phyloP scores from a whole-genome alignment of 2,797 vertebrate genomes.

The Coendou prehensilis region DNA sequence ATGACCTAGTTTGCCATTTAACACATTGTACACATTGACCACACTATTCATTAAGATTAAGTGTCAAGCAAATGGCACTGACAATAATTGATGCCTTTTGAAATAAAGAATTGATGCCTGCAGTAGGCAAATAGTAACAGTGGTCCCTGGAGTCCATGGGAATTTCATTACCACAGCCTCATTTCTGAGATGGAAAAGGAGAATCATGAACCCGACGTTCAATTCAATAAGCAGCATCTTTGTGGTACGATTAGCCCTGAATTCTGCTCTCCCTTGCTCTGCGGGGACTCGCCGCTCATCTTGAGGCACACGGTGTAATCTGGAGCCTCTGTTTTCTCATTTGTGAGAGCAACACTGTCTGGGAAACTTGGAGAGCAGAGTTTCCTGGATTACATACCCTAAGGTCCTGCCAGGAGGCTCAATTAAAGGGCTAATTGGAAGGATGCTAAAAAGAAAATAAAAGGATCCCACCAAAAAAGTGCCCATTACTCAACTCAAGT shows the following conservation, averaged over 20 bases:
- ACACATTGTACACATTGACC: neutral
- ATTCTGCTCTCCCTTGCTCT: neutral
- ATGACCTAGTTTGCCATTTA: neutral
- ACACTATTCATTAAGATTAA: neutral
- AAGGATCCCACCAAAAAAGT: slow-evolving; percentile 58
- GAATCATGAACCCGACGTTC: neutral
- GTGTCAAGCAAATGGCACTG: slow-evolving; percentile 5
- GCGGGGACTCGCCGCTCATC: neutral
- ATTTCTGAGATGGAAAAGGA: slow-evolving; percentile 38
- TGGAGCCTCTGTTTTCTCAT: slow-evolving; percentile 48
- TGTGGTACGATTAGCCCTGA: neutral
- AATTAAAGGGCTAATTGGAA: slow-evolving; percentile 73
- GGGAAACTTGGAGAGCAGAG: slow-evolving; percentile 5
- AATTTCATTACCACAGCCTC: neutral
- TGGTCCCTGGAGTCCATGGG: neutral
- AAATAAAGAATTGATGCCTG: neutral
- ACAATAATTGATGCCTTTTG: neutral
- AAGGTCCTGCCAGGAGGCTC: slow-evolving; percentile 36
- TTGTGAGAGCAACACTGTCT: neutral
- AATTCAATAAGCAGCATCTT: neutral
- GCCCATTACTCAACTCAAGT: slow-evolving; percentile 65
- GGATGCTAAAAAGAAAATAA: slow-evolving; percentile 72
- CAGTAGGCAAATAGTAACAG: neutral
- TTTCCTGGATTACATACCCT: neutral
- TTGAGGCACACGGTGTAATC: neutral